Base-by-base conservation (phyloP, 2,888 invertebrate species). In the Vesta saturnalis region DNA sequence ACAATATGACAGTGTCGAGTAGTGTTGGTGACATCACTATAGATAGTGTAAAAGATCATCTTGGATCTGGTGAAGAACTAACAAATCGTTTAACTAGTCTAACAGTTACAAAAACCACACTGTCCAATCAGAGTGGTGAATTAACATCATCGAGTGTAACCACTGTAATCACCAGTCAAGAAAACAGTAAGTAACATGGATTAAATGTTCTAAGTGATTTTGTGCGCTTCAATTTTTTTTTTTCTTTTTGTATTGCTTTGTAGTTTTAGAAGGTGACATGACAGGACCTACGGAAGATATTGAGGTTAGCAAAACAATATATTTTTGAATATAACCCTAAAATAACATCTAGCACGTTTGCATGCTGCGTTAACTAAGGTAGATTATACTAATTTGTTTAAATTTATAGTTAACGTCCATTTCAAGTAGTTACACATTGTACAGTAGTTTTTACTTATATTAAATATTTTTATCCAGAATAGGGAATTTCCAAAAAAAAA, bases 21-120 rank as follows among this genome's bases (percentile, higher is more conserved):
- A 90, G 90, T 46, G 87, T 90, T 69, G 95, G 92, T 14, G 96
- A 96, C 85, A 96, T 97, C 81, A 97, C 97, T 1, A 94, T 96
- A 73, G 97, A 97, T 87, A 96, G 96, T 23, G 95, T 97, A 58
- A 91, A 94, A 74, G 96, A 96, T 85, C 96, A 96, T 86, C 87
- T 94, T 68, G 82, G 81, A 39, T 81, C 82, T 67, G 81, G 82
- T 72, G 84, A 83, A 74, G 83, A 84, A 71, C 73, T 84, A 46
- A 80, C 79, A 60, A 79, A 80, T 69, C 81, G 82, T 59, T 73
- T 83, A 70, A 76, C 81, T 54, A 81, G 79, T 69, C 71, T 83
- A 64, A 87, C 88, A 67, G 87, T 89, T 69, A 89, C 89, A 77
- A 89, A 89, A 73, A 89, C 89, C 46, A 82, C 87, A 73, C 86